A percentile compares a stretch with the other conserved stretches of the same genome.
phyloP scores from a whole-genome alignment of 2,113 vertebrate genomes.

The Oncorhynchus kisutch region DNA sequence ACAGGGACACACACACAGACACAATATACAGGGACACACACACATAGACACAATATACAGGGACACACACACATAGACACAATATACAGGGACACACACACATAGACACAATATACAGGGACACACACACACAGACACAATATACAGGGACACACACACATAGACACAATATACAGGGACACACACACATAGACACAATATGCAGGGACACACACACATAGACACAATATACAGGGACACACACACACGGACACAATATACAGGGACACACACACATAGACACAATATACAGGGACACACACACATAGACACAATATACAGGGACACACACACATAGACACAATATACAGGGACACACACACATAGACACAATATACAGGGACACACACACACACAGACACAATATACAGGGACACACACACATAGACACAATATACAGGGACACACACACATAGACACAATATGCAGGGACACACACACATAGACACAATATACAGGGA shows the following conservation, averaged over 20 bases:
- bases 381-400: not conserved
- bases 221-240: not conserved
- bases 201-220: not conserved
- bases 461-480: not conserved
- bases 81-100: not conserved
- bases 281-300: not conserved
- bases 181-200: not conserved
- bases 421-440: not conserved
- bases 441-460: not conserved
- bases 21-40: not conserved
- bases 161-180: not conserved
- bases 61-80: not conserved
- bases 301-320: not conserved
- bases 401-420: not conserved
- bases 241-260: not conserved
- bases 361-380: not conserved
- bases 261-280: not conserved
- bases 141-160: not conserved
- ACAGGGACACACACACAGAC: not conserved
- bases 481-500: not conserved
- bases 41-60: not conserved
- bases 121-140: not conserved
- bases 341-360: not conserved
- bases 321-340: not conserved
- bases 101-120: not conserved